Evolutionary conservation across 2,888 invertebrate genomes (phyloP).

Genomic region (Agonopterix arenella): DNA sequence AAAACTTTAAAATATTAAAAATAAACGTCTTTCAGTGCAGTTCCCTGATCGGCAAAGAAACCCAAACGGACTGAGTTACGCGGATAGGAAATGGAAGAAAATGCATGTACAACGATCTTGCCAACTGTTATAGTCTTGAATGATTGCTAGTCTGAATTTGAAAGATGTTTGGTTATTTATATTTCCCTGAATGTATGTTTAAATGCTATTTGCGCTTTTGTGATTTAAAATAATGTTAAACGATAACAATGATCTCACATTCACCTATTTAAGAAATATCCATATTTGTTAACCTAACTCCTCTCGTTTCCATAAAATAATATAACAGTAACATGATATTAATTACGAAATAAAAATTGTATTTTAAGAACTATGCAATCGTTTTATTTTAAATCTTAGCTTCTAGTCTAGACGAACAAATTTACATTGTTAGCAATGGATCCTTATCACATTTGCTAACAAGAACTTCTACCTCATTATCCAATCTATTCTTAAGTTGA

Average conservation of each 20-base stretch:
- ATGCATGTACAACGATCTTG: slow-evolving; percentile 54
- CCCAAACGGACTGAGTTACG: slow-evolving; percentile 38
- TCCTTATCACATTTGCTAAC: slow-evolving; percentile 86
- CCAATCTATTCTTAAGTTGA: slow-evolving; percentile 44
- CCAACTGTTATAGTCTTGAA: slow-evolving; percentile 51
- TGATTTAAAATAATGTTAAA: slow-evolving; percentile 7
- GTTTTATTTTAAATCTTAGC: slow-evolving; percentile 12
- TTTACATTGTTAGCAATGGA: slow-evolving; percentile 83
- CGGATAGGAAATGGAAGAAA: slow-evolving; percentile 50
- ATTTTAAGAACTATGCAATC: slow-evolving; percentile 14
- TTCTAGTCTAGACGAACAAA: slow-evolving; percentile 1
- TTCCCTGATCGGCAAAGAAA: slow-evolving; percentile 50
- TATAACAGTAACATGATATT: slow-evolving; percentile 13
- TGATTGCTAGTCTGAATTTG: slow-evolving; percentile 24
- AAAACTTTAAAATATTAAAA: slow-evolving; percentile 42
- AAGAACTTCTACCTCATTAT: slow-evolving; percentile 77
- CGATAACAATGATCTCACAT: slow-evolving; percentile 66
- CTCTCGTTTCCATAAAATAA: slow-evolving; percentile 11
- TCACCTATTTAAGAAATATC: slow-evolving; percentile 22
- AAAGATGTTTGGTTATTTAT: slow-evolving; percentile 1
- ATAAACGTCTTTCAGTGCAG: slow-evolving; percentile 69
- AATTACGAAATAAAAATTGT: slow-evolving; percentile 13
- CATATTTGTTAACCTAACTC: too few species aligned
- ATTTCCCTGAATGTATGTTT: slow-evolving; percentile 3
- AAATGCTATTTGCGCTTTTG: slow-evolving; percentile 12